Percentiles rank a stretch among this genome's conserved stretches.
These are phyloP conservation scores for Meloidogyne chitwoodi DNA, from an alignment of 1,140 invertebrate genomes.

Conservation along the genomic window DNA sequence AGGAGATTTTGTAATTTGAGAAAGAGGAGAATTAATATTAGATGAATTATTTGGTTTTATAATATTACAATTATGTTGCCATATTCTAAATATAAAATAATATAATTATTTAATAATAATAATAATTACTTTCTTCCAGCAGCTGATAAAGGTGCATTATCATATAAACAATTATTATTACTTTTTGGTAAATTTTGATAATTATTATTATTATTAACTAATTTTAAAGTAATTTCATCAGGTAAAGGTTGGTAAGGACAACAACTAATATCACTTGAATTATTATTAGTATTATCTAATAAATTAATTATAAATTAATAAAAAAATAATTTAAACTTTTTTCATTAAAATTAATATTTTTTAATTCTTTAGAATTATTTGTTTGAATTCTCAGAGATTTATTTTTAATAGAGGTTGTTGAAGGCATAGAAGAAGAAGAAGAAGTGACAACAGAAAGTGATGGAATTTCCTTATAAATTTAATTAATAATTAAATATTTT, in stretches of 20 bases:
- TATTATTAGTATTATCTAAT: too few relatives aligned
- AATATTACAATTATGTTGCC: constrained; percentile 15
- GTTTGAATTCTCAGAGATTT: background rate
- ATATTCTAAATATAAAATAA: constrained; percentile 15
- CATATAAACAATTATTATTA: constrained; percentile 17
- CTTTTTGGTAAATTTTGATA: constrained; percentile 30
- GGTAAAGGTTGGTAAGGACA: constrained; percentile 15
- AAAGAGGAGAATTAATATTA: background rate
- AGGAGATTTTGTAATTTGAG: background rate
- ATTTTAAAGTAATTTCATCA: background rate
- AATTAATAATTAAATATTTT: too few relatives aligned
- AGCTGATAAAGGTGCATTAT: constrained; percentile 15
- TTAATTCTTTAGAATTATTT: background rate
- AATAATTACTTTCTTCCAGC: background rate
- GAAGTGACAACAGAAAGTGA: too few relatives aligned
- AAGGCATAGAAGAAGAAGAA: background rate
- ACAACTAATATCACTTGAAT: too few relatives aligned
- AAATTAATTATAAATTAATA: too few relatives aligned
- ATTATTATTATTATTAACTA: background rate
- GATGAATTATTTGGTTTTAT: background rate
- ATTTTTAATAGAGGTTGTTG: too few relatives aligned
- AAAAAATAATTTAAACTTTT: too few relatives aligned
- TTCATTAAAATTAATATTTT: too few relatives aligned
- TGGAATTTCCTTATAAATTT: background rate
- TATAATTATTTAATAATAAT: too few relatives aligned